Evolutionary conservation across 23 tunicate genomes (phyloP).

Genomic region (Phallusia fumigata): DNA sequence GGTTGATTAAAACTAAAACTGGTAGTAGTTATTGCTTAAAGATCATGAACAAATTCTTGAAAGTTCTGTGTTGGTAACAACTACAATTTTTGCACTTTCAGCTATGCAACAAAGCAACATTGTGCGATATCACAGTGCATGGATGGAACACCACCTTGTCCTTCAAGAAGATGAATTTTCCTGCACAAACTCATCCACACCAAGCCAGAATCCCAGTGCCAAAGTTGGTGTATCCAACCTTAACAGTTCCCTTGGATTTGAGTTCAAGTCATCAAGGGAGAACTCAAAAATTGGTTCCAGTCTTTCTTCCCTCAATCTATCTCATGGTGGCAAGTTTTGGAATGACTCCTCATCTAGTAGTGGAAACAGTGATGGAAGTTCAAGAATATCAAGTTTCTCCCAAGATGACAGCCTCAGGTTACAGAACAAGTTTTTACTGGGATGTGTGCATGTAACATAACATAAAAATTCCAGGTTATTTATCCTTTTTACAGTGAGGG

Average conservation of each 20-base stretch:
- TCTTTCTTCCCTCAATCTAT: neutral
- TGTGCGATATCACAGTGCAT: constrained; percentile 69
- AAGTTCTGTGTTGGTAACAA: too few species aligned
- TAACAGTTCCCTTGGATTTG: neutral
- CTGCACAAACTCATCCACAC: neutral
- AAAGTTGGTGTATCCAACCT: neutral
- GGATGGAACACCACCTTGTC: constrained; percentile 68
- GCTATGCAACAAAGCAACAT: constrained; percentile 71
- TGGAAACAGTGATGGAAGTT: neutral
- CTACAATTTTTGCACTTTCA: too few species aligned
- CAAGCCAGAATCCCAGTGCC: neutral
- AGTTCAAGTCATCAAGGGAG: neutral
- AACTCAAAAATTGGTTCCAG: neutral
- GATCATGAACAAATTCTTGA: too few species aligned
- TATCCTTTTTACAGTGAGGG: neutral
- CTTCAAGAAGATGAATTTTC: neutral
- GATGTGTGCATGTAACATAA: too few species aligned
- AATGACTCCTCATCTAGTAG: neutral
- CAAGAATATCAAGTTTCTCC: neutral
- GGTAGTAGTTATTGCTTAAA: too few species aligned
- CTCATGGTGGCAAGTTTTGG: constrained; percentile 1
- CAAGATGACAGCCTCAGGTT: neutral
- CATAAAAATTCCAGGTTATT: too few species aligned
- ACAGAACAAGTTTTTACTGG: too few species aligned
- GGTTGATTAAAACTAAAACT: too few species aligned